Evolutionary conservation across 2,888 invertebrate genomes (phyloP).

Genomic region (Lepas anatifera): DNA sequence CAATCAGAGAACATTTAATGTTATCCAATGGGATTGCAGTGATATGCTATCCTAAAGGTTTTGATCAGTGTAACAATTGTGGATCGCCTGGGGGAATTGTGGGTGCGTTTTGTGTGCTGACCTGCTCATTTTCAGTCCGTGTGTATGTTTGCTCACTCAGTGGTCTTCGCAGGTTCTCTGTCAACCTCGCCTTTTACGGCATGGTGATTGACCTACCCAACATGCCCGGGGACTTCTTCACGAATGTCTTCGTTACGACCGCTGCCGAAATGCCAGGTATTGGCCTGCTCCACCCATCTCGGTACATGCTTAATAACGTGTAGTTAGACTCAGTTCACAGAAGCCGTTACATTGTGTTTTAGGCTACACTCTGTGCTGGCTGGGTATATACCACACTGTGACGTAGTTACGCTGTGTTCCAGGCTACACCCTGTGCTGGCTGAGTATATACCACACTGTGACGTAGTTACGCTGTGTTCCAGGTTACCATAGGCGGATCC

Average conservation of each 20-base stretch:
- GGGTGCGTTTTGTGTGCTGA: too few relatives aligned
- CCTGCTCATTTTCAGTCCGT: background rate
- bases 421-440: background rate
- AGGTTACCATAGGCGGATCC: too few relatives aligned
- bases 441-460: slow-evolving; percentile 31
- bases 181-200: slow-evolving; percentile 2
- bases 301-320: background rate
- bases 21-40: too few relatives aligned
- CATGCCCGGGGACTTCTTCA: background rate
- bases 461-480: too few relatives aligned
- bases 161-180: background rate
- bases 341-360: too few relatives aligned
- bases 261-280: background rate
- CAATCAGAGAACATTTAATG: too few relatives aligned
- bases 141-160: background rate
- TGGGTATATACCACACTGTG: background rate
- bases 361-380: too few relatives aligned
- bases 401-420: background rate
- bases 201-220: background rate
- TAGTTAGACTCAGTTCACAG: too few relatives aligned
- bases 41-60: too few relatives aligned
- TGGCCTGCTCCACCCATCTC: too few relatives aligned
- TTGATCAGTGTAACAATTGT: too few relatives aligned
- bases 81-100: too few relatives aligned
- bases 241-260: background rate